Evolutionary conservation across 2,113 vertebrate genomes (phyloP).

Genomic region (Galemys pyrenaicus): DNA sequence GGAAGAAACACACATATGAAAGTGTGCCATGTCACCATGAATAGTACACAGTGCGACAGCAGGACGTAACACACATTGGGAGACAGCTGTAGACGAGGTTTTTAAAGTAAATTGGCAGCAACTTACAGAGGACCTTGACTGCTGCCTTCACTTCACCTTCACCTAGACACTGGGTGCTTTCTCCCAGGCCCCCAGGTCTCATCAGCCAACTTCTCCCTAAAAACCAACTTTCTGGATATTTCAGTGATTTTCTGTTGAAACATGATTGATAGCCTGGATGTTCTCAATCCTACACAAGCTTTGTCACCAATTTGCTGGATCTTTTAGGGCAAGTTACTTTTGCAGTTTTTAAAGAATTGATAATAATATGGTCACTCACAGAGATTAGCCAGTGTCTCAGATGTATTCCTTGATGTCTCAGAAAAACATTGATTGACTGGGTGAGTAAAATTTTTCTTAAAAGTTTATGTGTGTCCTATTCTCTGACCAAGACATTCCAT

Average conservation of each 20-base stretch:
- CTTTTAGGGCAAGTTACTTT: not conserved
- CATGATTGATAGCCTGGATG: not conserved
- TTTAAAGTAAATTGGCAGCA: not conserved
- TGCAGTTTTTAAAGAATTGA: slow-evolving; percentile 45
- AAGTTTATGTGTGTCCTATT: not conserved
- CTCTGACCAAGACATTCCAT: not conserved
- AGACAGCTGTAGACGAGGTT: not conserved
- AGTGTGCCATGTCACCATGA: fast-evolving
- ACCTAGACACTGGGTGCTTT: not conserved
- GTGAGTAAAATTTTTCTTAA: slow-evolving; percentile 1
- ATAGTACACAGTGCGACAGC: fast-evolving
- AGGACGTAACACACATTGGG: not conserved
- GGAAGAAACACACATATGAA: not conserved
- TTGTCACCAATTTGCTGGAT: slow-evolving; percentile 30
- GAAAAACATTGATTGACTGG: not conserved
- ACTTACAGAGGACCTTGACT: not conserved
- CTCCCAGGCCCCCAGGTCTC: not conserved
- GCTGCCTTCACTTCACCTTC: not conserved
- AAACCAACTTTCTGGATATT: not conserved
- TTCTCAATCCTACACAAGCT: not conserved
- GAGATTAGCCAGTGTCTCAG: not conserved
- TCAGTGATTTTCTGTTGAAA: slow-evolving; percentile 24
- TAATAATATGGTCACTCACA: not conserved
- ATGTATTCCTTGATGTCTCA: not conserved
- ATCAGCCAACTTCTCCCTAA: not conserved